Evolutionary conservation across 2,888 invertebrate species (phyloP).

Genomic region (Fragum sueziense): DNA sequence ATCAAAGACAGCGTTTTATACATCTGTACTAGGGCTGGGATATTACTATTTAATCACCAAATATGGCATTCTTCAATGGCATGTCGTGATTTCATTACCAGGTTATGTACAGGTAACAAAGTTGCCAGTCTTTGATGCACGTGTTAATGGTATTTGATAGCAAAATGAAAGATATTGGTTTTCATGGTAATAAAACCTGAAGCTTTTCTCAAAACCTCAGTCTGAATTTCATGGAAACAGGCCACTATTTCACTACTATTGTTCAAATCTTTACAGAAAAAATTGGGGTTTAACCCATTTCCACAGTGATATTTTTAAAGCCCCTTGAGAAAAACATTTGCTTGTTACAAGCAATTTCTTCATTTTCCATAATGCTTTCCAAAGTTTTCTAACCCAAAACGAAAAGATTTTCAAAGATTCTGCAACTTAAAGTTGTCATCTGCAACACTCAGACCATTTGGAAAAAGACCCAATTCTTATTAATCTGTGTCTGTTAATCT

Average conservation of each 20-base stretch:
- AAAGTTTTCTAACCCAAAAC: too few relatives aligned
- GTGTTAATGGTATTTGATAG: conserved; percentile 16
- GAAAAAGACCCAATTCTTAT: too few relatives aligned
- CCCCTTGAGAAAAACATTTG: neutral
- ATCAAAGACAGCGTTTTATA: neutral
- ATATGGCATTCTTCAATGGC: neutral
- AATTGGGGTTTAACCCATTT: neutral
- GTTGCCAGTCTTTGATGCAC: conserved; percentile 23
- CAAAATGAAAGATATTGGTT: conserved; percentile 9
- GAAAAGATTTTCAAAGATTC: too few relatives aligned
- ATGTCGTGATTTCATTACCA: conserved; percentile 24
- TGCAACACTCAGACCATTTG: too few relatives aligned
- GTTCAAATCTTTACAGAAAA: neutral
- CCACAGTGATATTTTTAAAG: too few relatives aligned
- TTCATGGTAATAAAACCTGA: conserved; percentile 1
- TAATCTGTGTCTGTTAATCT: too few relatives aligned
- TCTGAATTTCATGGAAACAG: neutral
- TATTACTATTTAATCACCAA: neutral
- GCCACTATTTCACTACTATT: neutral
- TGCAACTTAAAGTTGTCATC: too few relatives aligned
- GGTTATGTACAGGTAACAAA: conserved; percentile 31
- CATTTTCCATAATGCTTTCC: too few relatives aligned
- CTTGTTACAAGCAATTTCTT: too few relatives aligned
- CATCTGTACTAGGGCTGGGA: neutral
- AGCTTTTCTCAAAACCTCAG: neutral